Evolutionary conservation across 2,113 vertebrate species (phyloP).

Genomic region (Heterocephalus glaber): DNA sequence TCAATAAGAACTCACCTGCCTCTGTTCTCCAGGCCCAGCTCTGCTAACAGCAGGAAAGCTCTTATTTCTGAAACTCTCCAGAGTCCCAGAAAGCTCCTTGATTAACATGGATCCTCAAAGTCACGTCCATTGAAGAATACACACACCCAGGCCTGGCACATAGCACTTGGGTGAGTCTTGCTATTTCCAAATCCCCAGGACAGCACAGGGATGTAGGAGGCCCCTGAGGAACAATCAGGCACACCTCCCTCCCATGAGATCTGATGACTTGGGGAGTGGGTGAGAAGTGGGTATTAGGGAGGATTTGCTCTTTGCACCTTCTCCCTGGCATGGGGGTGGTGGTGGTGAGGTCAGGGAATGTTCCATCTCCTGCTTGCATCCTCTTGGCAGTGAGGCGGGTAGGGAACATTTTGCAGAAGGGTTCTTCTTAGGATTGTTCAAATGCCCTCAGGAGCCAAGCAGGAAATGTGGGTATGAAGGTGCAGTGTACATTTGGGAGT

Average conservation of each 20-base stretch:
- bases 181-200: not conserved
- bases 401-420: not conserved
- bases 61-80: not conserved
- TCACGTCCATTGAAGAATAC: not conserved
- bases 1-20: not conserved
- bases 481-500: not conserved
- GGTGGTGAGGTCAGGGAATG: not conserved
- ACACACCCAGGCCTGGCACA: not conserved
- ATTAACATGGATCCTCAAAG: not conserved
- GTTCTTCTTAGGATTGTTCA: not conserved
- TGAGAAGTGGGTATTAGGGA: not conserved
- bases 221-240: not conserved
- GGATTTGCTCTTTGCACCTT: not conserved
- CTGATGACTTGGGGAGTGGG: not conserved
- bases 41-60: not conserved
- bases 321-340: not conserved
- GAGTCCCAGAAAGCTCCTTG: not conserved
- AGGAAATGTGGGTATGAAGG: not conserved
- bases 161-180: not conserved
- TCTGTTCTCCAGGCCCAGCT: not conserved
- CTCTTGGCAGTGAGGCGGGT: not conserved
- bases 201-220: not conserved
- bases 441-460: not conserved
- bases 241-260: not conserved
- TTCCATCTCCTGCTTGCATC: not conserved